Base-by-base conservation (phyloP, 1,140 invertebrate genomes). In the Parasteatoda tepidariorum region DNA sequence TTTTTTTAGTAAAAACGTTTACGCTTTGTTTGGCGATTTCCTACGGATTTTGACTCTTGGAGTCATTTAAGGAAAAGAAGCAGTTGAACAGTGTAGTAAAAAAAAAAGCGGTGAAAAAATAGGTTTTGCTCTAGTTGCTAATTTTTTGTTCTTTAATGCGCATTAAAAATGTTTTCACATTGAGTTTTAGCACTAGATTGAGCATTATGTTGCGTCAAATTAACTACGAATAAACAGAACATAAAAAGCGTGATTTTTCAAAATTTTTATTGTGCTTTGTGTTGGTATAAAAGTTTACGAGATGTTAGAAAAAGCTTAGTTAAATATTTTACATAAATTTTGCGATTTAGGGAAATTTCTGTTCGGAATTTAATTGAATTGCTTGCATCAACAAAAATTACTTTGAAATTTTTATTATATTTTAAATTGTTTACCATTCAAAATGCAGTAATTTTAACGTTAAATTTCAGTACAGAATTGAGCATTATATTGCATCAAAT, bases 1-100 rank as follows among this genome's bases (percentile, higher is more conserved):
- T 15, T 30, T 18, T 54, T 15, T 48, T 30, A 28, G 15, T 18
- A 31, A 31, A 34, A 59, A 74, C 55, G 13, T 67, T 78, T 24
- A 78, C 62, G 78, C 78, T 70, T 70, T 81, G 66, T 81, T 81
- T 81, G 55, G 24, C 66, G 41, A 81, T 81, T 70, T 70, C 66
- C 64, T 70, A 15, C 31, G 67, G 66, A n/a, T 81, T 81, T 81
- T 41, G n/a, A 67, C 71, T 61, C 57, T 22, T 11, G 22, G 26
- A 71, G 31, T 71, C 68, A 71, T 71, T 71, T 71, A 57, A 24
- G 38, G 66, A 41, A 22, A 22, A 13, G 24, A 68, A 71, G 48
- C 28, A 6, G 28, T 11, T 1, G 24, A 48, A 68, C 34, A 68
- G 41, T 5, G 41, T 41, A 15, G 2, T 0, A 3, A 15, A 70